phyloP scores from a whole-genome alignment of 2,888 invertebrate genomes.

The Noctuana brunneofusca region DNA sequence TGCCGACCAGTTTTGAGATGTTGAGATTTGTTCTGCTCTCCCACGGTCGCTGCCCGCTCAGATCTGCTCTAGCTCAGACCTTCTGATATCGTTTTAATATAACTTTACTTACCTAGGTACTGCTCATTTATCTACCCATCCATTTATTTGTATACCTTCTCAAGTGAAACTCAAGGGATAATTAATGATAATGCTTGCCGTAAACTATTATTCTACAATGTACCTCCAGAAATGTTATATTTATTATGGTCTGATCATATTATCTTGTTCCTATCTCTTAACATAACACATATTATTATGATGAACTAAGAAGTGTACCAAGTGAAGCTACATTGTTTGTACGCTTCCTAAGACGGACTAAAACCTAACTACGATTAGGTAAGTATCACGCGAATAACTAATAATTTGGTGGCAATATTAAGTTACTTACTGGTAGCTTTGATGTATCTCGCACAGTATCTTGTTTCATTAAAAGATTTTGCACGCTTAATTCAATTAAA shows the following conservation, averaged over 20 bases:
- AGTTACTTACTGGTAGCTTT: background rate
- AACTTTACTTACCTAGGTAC: slow-evolving; percentile 33
- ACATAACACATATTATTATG: no score
- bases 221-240: no score
- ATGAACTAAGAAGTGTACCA: no score
- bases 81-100: slow-evolving; percentile 72
- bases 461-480: slow-evolving; percentile 18
- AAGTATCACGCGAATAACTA: no score
- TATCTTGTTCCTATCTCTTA: no score
- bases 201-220: no score
- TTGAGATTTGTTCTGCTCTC: slow-evolving; percentile 82
- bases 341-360: background rate
- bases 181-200: no score
- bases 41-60: slow-evolving; percentile 81
- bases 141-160: background rate
- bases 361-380: background rate
- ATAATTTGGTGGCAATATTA: background rate
- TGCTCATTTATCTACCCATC: background rate
- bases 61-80: slow-evolving; percentile 73
- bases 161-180: no score
- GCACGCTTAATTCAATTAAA: slow-evolving; percentile 12
- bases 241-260: no score
- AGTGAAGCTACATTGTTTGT: no score
- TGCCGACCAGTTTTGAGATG: slow-evolving; percentile 83
- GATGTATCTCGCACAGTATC: background rate